phyloP scores from a whole-genome alignment of 2,888 invertebrate genomes.

The Patella caerulea region DNA sequence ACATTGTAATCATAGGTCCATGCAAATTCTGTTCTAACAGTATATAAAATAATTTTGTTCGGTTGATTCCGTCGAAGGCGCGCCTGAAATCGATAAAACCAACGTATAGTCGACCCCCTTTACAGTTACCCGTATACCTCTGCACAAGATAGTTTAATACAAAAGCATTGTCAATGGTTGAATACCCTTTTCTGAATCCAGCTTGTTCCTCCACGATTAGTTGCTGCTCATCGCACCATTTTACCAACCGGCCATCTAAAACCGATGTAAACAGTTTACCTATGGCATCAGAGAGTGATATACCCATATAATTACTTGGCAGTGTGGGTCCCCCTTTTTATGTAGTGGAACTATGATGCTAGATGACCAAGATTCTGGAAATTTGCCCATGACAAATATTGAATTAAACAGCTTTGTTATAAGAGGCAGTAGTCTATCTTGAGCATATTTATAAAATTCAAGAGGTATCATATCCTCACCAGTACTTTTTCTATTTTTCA shows the following conservation, averaged over 20 bases:
- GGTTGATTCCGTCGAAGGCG: too few relatives aligned
- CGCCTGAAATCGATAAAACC: too few relatives aligned
- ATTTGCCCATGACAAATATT: not conserved
- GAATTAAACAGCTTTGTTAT: not conserved
- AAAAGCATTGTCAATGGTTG: not conserved
- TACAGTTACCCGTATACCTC: not conserved
- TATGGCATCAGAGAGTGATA: not conserved
- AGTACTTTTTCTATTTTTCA: constrained; percentile 9
- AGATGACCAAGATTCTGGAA: not conserved
- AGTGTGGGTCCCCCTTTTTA: not conserved
- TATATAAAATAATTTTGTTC: too few relatives aligned
- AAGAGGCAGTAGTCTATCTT: not conserved
- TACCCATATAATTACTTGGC: constrained; percentile 1
- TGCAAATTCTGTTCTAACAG: too few relatives aligned
- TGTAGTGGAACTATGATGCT: not conserved
- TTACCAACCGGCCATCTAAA: constrained; percentile 10
- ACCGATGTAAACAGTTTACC: too few relatives aligned
- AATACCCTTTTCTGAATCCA: constrained; percentile 5
- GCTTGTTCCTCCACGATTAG: not conserved
- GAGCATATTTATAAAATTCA: too few relatives aligned
- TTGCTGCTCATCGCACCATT: constrained; percentile 16
- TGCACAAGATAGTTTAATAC: not conserved
- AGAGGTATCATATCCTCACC: too few relatives aligned
- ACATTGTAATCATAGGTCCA: too few relatives aligned
- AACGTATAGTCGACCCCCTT: not conserved